Conservation (phyloP, 2,797 vertebrate genomes). For the Amphiprion clarkii region DNA sequence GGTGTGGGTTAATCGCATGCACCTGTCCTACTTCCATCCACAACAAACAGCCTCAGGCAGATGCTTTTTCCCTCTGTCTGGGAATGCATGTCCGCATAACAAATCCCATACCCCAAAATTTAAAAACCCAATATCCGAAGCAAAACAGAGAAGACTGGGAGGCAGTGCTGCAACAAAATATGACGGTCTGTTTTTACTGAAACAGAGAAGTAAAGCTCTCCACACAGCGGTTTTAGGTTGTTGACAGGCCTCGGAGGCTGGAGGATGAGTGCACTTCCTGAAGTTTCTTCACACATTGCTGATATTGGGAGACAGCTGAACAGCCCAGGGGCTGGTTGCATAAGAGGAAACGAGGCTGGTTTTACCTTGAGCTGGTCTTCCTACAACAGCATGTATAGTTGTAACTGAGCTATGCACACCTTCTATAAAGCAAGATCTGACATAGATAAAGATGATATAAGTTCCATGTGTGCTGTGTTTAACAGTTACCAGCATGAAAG, state of each 20-base stretch:
- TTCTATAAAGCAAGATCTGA: constrained; percentile 1
- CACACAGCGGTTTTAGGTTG: constrained; percentile 55
- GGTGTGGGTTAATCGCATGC: constrained; percentile 59
- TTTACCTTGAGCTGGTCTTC: constrained; percentile 50
- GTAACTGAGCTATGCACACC: constrained; percentile 28
- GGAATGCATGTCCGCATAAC: constrained; percentile 44
- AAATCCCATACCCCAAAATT: constrained; percentile 24
- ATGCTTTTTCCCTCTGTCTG: constrained; percentile 39
- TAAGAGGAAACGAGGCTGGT: constrained; percentile 50
- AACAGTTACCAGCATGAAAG: background rate
- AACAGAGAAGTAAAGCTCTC: constrained; percentile 40
- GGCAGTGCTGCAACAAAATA: constrained; percentile 39
- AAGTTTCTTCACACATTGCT: constrained; percentile 67
- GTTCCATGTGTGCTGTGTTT: background rate
- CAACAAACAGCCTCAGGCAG: constrained; percentile 52
- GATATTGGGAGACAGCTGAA: constrained; percentile 70
- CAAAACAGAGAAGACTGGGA: constrained; percentile 35
- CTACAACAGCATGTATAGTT: constrained; percentile 17
- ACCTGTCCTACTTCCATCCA: constrained; percentile 58
- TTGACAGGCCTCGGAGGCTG: constrained; percentile 65
- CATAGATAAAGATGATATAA: constrained; percentile 7
- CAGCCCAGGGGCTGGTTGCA: constrained; percentile 53
- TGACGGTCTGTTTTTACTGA: constrained; percentile 49
- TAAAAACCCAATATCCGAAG: constrained; percentile 35
- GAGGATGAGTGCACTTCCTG: constrained; percentile 57